Conservation (phyloP, 53 echinoderm and acorn worm species). For the Astropecten irregularis region DNA sequence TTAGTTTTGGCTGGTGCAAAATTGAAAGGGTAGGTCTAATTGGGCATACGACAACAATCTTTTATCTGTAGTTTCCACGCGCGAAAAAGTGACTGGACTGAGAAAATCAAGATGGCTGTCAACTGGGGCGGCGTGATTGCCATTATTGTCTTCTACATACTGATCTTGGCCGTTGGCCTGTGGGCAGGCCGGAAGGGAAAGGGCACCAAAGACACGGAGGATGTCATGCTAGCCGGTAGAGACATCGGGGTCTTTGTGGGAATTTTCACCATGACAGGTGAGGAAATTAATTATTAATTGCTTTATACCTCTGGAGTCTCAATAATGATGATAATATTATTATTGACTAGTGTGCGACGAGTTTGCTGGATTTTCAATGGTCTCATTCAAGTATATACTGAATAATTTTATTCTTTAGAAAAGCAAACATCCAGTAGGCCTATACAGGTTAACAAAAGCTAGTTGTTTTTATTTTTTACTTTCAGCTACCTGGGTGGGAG, state of each 20-base stretch:
- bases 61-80: too few relatives aligned
- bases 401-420: too few relatives aligned
- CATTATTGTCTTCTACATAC: slow-evolving; percentile 43
- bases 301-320: too few relatives aligned
- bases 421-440: background rate
- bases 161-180: slow-evolving; percentile 62
- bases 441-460: background rate
- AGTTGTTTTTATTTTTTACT: background rate
- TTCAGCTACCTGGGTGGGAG: slow-evolving; percentile 74
- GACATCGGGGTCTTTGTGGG: slow-evolving; percentile 62
- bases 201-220: slow-evolving; percentile 27
- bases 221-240: slow-evolving; percentile 58
- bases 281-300: too few relatives aligned
- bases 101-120: slow-evolving; percentile 47
- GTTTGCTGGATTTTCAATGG: too few relatives aligned
- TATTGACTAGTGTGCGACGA: too few relatives aligned
- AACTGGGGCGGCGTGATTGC: slow-evolving; percentile 40
- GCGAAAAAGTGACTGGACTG: too few relatives aligned
- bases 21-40: too few relatives aligned
- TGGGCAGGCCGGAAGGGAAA: slow-evolving; percentile 65
- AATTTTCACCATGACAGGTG: slow-evolving; percentile 72
- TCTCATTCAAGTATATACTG: too few relatives aligned
- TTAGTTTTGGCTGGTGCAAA: too few relatives aligned
- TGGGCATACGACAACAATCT: too few relatives aligned
- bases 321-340: too few relatives aligned